These are phyloP conservation scores for Pachyramphus minor DNA, from an alignment of 2,113 vertebrate species.

Conservation along the genomic window DNA sequence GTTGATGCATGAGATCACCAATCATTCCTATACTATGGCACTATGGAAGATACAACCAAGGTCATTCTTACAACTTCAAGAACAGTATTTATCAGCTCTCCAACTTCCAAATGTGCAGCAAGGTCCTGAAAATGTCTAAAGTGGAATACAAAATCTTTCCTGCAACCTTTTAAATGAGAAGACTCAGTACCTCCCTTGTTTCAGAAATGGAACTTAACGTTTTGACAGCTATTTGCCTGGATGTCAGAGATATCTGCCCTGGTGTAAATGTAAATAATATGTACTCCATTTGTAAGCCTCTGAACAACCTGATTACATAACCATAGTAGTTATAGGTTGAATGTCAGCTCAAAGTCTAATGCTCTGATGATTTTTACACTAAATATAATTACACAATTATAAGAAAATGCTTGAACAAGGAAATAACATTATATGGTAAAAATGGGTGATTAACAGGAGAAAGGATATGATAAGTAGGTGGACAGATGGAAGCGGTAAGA, in stretches of 20 bases:
- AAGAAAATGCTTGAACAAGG: not conserved
- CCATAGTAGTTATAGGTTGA: not conserved
- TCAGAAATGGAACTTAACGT: not conserved
- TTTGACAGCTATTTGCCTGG: not conserved
- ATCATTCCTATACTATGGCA: not conserved
- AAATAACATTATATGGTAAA: not conserved
- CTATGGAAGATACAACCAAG: not conserved
- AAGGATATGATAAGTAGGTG: not conserved
- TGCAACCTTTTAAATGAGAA: not conserved
- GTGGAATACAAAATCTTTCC: not conserved
- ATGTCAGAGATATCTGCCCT: not conserved
- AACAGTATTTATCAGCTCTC: not conserved
- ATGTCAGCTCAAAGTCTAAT: not conserved
- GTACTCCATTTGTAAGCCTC: not conserved
- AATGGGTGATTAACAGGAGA: not conserved
- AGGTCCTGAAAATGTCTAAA: not conserved
- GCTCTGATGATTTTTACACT: not conserved
- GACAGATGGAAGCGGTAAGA: not conserved
- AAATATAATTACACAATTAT: not conserved
- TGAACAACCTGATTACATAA: not conserved
- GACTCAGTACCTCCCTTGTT: not conserved
- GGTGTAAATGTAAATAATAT: not conserved
- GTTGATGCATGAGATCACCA: not conserved
- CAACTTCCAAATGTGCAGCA: not conserved
- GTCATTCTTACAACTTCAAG: not conserved